A percentile compares a stretch with the other conserved stretches of the same genome.
phyloP scores from a whole-genome alignment of 2,888 invertebrate genomes.

The Campoplex nolae region DNA sequence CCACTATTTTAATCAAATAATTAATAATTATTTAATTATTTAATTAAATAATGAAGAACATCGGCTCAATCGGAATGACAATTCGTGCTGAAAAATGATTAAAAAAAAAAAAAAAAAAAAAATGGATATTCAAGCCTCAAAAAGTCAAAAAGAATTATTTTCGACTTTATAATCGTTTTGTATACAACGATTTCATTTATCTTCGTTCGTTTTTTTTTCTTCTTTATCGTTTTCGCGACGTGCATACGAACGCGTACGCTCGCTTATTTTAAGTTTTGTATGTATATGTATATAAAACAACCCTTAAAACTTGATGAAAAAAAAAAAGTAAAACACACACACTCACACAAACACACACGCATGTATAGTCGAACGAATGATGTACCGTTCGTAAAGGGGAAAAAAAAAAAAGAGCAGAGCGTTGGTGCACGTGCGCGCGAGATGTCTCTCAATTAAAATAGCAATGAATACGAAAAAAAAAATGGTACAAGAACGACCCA shows the following conservation, averaged over 20 bases:
- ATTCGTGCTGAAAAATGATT: background rate
- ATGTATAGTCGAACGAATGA: background rate
- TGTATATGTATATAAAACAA: slow-evolving; percentile 30
- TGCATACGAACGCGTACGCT: background rate
- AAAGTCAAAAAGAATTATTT: too few relatives aligned
- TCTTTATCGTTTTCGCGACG: background rate
- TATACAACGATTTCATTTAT: background rate
- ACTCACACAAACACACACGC: background rate
- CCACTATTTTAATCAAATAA: background rate
- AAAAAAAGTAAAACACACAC: background rate
- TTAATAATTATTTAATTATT: too few relatives aligned
- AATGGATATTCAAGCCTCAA: too few relatives aligned
- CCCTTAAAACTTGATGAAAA: slow-evolving; percentile 7
- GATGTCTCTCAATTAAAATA: slow-evolving; percentile 60
- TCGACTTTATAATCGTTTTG: too few relatives aligned
- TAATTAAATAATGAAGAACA: background rate
- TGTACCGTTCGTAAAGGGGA: slow-evolving; percentile 21
- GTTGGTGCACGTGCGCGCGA: slow-evolving; percentile 51
- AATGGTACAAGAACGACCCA: slow-evolving; percentile 41
- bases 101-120: too few relatives aligned
- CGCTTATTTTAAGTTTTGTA: slow-evolving; percentile 43
- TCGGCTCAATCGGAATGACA: background rate
- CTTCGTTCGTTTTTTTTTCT: background rate
- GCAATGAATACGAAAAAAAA: slow-evolving; percentile 30
- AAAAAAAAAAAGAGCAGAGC: slow-evolving; percentile 26